phyloP scores from a whole-genome alignment of 2,888 invertebrate genomes.

The Tribolium freemani region DNA sequence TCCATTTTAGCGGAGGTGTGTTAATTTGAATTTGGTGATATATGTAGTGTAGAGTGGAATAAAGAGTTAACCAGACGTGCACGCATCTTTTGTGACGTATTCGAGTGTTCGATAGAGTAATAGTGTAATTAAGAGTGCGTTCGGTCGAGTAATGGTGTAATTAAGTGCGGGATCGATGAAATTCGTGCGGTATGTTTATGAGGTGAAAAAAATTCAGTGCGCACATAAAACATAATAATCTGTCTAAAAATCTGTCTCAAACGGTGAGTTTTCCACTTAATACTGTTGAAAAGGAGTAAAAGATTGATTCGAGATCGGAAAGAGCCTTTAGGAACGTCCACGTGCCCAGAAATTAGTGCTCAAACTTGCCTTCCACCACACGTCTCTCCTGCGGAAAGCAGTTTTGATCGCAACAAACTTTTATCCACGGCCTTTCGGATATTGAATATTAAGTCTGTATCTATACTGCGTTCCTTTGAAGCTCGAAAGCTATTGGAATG shows the following conservation, averaged over 20 bases:
- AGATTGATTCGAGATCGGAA: conserved; percentile 54
- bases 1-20: not conserved
- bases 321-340: conserved; percentile 55
- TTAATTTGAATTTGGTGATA: not conserved
- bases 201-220: conserved; percentile 7
- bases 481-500: conserved; percentile 59
- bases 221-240: conserved; percentile 56
- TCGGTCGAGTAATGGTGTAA: not conserved
- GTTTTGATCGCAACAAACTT: conserved; percentile 57
- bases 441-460: conserved; percentile 44
- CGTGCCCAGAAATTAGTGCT: conserved; percentile 56
- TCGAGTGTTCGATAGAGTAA: not conserved
- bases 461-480: conserved; percentile 58
- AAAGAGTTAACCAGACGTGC: conserved; percentile 20
- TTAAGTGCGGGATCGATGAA: conserved; percentile 6
- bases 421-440: conserved; percentile 34
- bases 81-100: conserved; percentile 6
- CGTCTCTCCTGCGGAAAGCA: conserved; percentile 56
- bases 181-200: conserved; percentile 1
- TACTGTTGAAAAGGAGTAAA: conserved; percentile 61
- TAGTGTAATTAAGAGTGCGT: too few relatives aligned
- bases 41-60: not conserved
- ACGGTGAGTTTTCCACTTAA: conserved; percentile 59
- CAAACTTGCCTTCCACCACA: conserved; percentile 61
- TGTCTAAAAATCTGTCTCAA: conserved; percentile 60